A percentile compares a stretch with the other conserved stretches of the same genome.
phyloP scores from a whole-genome alignment of 2,888 invertebrate genomes.

The Drosophila demipolita region DNA sequence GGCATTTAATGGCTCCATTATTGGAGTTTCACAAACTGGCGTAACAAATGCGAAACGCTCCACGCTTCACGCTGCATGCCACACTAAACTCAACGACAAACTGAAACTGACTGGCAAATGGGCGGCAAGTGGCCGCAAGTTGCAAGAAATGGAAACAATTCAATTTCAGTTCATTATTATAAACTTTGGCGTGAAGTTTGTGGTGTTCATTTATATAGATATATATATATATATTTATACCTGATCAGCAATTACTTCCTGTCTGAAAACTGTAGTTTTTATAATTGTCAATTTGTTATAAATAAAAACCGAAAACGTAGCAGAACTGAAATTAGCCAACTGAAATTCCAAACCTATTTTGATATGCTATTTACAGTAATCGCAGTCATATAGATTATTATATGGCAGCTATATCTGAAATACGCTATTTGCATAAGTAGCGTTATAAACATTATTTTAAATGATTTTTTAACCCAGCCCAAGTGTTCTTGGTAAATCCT shows the following conservation, averaged over 20 bases:
- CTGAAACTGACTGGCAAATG: neutral
- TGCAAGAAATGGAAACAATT: constrained; percentile 18
- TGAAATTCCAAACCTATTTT: neutral
- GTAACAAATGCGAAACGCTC: constrained; percentile 68
- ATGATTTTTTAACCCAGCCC: neutral
- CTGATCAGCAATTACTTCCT: neutral
- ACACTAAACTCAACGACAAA: neutral
- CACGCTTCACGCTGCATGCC: constrained; percentile 17
- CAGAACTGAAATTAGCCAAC: neutral
- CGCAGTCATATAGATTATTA: neutral
- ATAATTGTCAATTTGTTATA: neutral
- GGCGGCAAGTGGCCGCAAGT: constrained; percentile 12
- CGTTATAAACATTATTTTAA: neutral
- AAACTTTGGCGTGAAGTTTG: neutral
- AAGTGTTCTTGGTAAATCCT: constrained; percentile 10
- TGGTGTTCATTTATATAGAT: neutral
- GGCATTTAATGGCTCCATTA: constrained; percentile 80
- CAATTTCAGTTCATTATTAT: neutral
- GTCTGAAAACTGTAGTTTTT: neutral
- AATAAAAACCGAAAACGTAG: neutral
- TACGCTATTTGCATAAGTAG: neutral
- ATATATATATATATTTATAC: neutral
- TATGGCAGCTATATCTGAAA: neutral
- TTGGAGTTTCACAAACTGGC: constrained; percentile 72
- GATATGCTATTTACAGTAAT: neutral